phyloP scores from a whole-genome alignment of 1,140 invertebrate genomes.

The Acyrthosiphon pisum region DNA sequence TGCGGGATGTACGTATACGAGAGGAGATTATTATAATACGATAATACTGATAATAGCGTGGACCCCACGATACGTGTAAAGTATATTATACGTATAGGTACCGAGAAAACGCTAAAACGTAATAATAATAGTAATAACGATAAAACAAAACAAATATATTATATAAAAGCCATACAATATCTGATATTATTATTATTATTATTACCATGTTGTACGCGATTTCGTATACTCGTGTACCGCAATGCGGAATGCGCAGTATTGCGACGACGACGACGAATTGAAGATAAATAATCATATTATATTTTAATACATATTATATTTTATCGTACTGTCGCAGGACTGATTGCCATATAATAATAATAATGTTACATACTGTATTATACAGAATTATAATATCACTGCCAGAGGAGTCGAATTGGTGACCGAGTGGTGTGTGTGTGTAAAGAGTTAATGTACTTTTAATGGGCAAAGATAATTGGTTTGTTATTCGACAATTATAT shows the following conservation, averaged over 20 bases:
- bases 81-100: not conserved
- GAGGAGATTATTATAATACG: not conserved
- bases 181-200: not conserved
- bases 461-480: slow-evolving; percentile 23
- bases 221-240: not conserved
- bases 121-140: not conserved
- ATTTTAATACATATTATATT: not conserved
- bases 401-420: not conserved
- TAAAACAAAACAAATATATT: not conserved
- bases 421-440: not conserved
- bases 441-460: slow-evolving; percentile 1
- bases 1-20: not conserved
- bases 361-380: not conserved
- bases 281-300: not conserved
- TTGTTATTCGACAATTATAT: slow-evolving; percentile 5
- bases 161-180: slow-evolving; percentile 10
- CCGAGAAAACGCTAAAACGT: not conserved
- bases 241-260: not conserved
- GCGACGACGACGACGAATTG: not conserved
- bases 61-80: not conserved
- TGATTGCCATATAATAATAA: not conserved
- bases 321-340: not conserved
- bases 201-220: not conserved
- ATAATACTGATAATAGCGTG: not conserved
- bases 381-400: not conserved